phyloP scores from a whole-genome alignment of 2,113 vertebrate genomes.

The Chunga burmeisteri region DNA sequence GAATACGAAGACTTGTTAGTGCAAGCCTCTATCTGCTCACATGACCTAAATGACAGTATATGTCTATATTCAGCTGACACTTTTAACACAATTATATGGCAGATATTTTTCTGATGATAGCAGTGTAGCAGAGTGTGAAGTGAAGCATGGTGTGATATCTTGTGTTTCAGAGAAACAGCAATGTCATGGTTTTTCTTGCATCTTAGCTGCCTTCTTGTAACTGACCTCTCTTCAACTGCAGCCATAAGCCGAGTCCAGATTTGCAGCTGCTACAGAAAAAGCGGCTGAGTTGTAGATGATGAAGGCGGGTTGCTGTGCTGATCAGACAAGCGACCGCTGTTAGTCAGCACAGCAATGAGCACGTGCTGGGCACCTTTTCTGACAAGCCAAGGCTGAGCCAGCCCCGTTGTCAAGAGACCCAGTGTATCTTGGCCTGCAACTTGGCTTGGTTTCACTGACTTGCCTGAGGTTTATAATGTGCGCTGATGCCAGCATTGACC shows the following conservation, averaged over 20 bases:
- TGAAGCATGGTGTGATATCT: fast-evolving
- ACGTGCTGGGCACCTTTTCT: neutral
- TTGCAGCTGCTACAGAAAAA: fast-evolving
- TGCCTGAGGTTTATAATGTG: neutral
- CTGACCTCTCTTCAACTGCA: neutral
- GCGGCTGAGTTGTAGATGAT: neutral
- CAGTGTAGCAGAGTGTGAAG: neutral
- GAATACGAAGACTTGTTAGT: neutral
- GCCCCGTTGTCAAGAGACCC: neutral
- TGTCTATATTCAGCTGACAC: neutral
- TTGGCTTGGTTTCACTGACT: neutral
- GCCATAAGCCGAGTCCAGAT: neutral
- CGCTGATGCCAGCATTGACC: neutral
- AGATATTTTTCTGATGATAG: neutral
- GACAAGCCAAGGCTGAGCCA: neutral
- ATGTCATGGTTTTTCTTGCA: neutral
- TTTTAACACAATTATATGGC: neutral
- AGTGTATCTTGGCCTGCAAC: fast-evolving
- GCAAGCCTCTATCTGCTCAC: neutral
- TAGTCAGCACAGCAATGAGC: neutral
- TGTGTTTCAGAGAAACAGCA: neutral
- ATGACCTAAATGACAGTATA: neutral
- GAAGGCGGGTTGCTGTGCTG: neutral
- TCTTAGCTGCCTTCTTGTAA: neutral
- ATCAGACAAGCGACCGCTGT: neutral